Evolutionary conservation across 1,140 invertebrate genomes (phyloP), one percentile per base, ranked within the genome.

Genomic region (Bursaphelenchus mucronatus): DNA sequence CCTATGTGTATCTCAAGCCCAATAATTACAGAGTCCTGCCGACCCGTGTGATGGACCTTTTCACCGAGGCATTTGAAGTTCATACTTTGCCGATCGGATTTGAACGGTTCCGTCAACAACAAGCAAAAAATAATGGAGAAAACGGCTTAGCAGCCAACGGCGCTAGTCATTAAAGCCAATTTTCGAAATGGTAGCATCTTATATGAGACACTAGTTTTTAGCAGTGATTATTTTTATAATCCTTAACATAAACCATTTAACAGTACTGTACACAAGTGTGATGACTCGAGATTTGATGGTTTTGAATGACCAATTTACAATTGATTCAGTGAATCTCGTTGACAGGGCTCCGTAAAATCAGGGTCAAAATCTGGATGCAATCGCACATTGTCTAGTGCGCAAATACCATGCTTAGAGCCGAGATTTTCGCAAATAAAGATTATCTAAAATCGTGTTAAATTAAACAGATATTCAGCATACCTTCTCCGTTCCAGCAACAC

Each of bases 401-500:
- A 75, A 40, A 78, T 49, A n/a, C 72, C 68, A 30, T 55, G 44
- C 10, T 44, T 44, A 0, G 43, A 30, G 8, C 75, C 75, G 50
- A 67, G 78, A 64, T 75, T 75, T 53, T 75, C 73, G 59, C 73
- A 75, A 17, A 75, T 69, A 40, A 75, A 76, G 39, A 79, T 61
- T 4, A 75, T 66, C 73, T 75, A 64, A 66, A 75, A 62, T 58
- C 3, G 53, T 0, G 41, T 11, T 8, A 72, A 10, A 46, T 64
- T 40, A n/a, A 64, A 54, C 43, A 11, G n/a, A n/a, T 17, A 5
- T 39, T 13, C 21, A 21, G 39, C 7, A 0, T 21, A 74, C 72
- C 64, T 74, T 74, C 2, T 53, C 56, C 13, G 74, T 74, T 13
- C 56, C 61, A 13, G 73, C 47, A 10, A 58, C 57, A 40, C 73